These are phyloP conservation scores for Tupaia chinensis DNA, from an alignment of 2,113 vertebrate species.

Conservation along the genomic window DNA sequence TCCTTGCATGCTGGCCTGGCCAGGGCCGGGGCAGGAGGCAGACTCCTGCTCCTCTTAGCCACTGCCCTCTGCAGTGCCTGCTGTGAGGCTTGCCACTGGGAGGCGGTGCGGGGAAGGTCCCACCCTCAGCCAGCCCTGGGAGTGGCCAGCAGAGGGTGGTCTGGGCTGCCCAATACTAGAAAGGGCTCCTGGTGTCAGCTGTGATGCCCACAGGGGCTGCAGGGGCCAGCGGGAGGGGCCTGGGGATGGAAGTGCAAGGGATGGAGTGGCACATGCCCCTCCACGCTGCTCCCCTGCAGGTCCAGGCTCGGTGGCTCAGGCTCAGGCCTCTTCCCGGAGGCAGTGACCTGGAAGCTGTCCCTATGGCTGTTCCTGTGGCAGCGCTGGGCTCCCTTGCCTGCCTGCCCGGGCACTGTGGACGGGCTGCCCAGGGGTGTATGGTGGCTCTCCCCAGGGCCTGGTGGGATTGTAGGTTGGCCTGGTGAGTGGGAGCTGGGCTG, in stretches of 20 bases:
- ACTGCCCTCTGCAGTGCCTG: conserved; percentile 50
- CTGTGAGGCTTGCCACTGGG: neutral
- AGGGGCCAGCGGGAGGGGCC: neutral
- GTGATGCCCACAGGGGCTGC: neutral
- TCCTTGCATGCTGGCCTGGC: neutral
- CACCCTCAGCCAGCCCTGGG: neutral
- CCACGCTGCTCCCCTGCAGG: neutral
- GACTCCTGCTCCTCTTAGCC: neutral
- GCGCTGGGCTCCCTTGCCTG: neutral
- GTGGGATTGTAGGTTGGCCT: neutral
- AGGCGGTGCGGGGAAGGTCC: neutral
- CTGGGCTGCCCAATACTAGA: neutral
- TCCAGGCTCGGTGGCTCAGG: neutral
- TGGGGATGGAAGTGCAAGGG: neutral
- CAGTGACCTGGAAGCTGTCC: neutral
- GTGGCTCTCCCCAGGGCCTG: neutral
- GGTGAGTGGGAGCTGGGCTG: neutral
- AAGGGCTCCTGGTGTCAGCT: neutral
- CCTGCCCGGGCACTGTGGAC: neutral
- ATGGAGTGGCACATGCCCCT: too few species aligned
- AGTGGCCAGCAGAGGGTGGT: neutral
- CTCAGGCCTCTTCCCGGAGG: neutral
- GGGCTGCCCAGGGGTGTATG: neutral
- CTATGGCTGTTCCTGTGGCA: neutral
- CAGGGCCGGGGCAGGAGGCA: neutral